These are phyloP conservation scores for Pleuronectes platessa DNA, from an alignment of 2,113 vertebrate genomes.

Conservation along the genomic window DNA sequence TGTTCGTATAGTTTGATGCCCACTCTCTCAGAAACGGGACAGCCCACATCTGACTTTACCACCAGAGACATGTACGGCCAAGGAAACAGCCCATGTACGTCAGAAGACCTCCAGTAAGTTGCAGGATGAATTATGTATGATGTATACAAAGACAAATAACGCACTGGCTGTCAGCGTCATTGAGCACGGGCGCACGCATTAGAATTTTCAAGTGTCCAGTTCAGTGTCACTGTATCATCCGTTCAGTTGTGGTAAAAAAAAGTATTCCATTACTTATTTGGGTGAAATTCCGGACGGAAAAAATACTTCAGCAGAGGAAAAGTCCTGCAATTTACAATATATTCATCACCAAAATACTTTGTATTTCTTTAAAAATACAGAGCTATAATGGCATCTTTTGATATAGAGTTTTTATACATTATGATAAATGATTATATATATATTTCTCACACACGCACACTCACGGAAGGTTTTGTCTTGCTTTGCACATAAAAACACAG, in stretches of 20 bases:
- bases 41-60: constrained; percentile 31
- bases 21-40: constrained; percentile 13
- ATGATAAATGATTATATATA: too few species aligned
- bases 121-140: constrained; percentile 53
- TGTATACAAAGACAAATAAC: constrained; percentile 35
- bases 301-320: too few species aligned
- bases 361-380: too few species aligned
- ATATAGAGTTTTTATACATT: too few species aligned
- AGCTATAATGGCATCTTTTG: too few species aligned
- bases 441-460: too few species aligned
- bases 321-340: too few species aligned
- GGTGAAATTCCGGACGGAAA: too few species aligned
- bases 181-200: constrained; percentile 18
- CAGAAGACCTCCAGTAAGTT: constrained; percentile 34
- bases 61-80: constrained; percentile 2
- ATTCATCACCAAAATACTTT: not conserved
- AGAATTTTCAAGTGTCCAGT: not conserved
- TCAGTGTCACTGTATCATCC: not conserved
- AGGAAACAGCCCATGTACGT: constrained; percentile 36
- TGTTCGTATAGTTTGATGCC: constrained; percentile 40
- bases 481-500: too few species aligned
- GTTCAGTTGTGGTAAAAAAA: not conserved
- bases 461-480: too few species aligned
- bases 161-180: constrained; percentile 10
- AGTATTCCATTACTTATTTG: not conserved